phyloP scores from a whole-genome alignment of 2,888 invertebrate genomes.

The Watsonalla binaria region DNA sequence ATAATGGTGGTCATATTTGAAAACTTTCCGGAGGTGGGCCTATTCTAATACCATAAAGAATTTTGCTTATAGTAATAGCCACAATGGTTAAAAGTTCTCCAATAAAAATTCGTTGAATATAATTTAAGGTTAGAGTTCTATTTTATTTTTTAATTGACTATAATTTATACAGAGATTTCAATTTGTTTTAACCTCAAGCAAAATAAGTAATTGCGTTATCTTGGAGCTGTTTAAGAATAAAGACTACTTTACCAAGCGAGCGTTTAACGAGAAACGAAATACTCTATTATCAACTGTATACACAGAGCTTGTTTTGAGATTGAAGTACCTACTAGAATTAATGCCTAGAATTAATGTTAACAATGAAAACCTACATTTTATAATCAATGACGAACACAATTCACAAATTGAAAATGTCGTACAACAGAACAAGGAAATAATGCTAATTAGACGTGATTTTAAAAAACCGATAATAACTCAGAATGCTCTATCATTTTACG shows the following conservation, averaged over 20 bases:
- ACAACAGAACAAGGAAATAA: no score
- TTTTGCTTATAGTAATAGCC: conserved; percentile 61
- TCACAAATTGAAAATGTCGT: no score
- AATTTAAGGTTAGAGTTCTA: conserved; percentile 10
- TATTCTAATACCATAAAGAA: conserved; percentile 65
- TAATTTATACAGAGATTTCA: conserved; percentile 14
- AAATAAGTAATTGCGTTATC: conserved; percentile 14
- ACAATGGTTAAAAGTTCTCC: conserved; percentile 45
- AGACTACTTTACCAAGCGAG: conserved; percentile 6
- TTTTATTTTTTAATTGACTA: conserved; percentile 8
- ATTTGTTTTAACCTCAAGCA: conserved; percentile 10
- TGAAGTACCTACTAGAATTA: no score
- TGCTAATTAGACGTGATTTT: no score
- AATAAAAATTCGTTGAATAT: conserved; percentile 35
- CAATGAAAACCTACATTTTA: no score
- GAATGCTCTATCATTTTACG: no score
- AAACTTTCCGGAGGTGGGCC: conserved; percentile 65
- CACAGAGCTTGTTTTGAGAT: not conserved
- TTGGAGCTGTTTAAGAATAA: conserved; percentile 13
- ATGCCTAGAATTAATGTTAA: no score
- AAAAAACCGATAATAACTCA: no score
- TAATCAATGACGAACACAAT: no score
- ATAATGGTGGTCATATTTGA: conserved; percentile 78
- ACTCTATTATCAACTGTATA: not conserved
- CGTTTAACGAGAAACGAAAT: conserved; percentile 6